Percentiles rank a stretch among this genome's conserved stretches.
These are phyloP conservation scores for Lonchura striata DNA, from an alignment of 2,113 vertebrate genomes.

Conservation along the genomic window DNA sequence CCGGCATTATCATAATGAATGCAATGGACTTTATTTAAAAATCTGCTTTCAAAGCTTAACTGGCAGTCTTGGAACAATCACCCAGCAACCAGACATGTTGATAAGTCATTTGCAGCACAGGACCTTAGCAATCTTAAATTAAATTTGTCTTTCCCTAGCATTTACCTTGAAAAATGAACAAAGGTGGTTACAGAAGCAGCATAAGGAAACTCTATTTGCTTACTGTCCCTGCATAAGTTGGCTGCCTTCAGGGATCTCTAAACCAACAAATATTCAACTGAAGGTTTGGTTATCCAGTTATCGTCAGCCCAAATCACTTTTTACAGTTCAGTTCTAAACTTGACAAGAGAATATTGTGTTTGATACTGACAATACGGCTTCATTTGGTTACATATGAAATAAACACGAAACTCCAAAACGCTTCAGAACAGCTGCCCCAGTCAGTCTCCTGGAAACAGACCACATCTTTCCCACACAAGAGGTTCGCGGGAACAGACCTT, in stretches of 20 bases:
- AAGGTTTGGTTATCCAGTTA: neutral
- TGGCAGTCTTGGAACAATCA: neutral
- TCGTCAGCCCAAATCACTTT: neutral
- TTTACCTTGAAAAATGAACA: slow-evolving; percentile 30
- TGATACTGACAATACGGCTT: neutral
- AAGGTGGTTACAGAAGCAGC: neutral
- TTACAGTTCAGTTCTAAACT: neutral
- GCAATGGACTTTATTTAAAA: slow-evolving; percentile 15
- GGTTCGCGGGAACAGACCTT: neutral
- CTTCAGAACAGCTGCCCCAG: slow-evolving; percentile 15
- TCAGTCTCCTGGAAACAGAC: slow-evolving; percentile 46
- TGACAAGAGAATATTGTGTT: neutral
- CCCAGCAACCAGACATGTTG: neutral
- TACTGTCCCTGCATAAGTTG: neutral
- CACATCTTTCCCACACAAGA: neutral
- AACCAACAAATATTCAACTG: slow-evolving; percentile 1
- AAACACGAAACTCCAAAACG: neutral
- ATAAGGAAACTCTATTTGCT: slow-evolving; percentile 8
- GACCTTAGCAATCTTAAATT: slow-evolving; percentile 11
- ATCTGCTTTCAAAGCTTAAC: slow-evolving; percentile 9
- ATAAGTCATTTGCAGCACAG: neutral
- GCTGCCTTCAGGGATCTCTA: neutral
- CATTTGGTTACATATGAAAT: slow-evolving; percentile 8
- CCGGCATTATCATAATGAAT: neutral
- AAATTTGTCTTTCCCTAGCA: slow-evolving; percentile 11